phyloP scores from a whole-genome alignment of 2,888 invertebrate genomes.

The Agapetus fuscipes region DNA sequence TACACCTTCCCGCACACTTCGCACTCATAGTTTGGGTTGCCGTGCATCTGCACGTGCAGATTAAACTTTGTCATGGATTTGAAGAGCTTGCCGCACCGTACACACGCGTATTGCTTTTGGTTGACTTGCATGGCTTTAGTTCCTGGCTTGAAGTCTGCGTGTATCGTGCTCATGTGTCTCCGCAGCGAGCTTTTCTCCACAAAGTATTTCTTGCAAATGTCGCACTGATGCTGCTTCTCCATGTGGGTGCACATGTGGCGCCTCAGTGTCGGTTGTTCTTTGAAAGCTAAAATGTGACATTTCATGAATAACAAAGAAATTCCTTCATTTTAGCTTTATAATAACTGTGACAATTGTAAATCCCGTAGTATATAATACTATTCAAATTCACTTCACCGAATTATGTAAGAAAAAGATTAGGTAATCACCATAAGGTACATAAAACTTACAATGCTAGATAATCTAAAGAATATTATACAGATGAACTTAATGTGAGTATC shows the following conservation, averaged over 20 bases:
- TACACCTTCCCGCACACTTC: slow-evolving; percentile 38
- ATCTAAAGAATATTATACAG: no score
- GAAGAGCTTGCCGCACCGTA: slow-evolving; percentile 33
- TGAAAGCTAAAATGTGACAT: slow-evolving; percentile 15
- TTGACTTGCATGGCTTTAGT: slow-evolving; percentile 1
- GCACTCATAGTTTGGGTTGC: slow-evolving; percentile 40
- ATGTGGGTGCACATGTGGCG: slow-evolving; percentile 21
- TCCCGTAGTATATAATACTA: no score
- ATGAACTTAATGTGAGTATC: no score
- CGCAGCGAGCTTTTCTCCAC: slow-evolving; percentile 20
- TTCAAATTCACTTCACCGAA: background rate
- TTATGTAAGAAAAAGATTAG: background rate
- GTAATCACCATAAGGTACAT: no score
- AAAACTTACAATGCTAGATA: no score
- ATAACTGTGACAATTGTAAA: no score
- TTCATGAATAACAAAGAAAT: background rate
- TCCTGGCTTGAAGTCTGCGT: slow-evolving; percentile 20
- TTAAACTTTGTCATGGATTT: slow-evolving; percentile 35
- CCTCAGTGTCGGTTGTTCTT: slow-evolving; percentile 19
- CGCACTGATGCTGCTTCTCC: slow-evolving; percentile 21
- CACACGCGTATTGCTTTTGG: slow-evolving; percentile 27
- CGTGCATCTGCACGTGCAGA: slow-evolving; percentile 35
- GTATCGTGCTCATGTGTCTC: slow-evolving; percentile 20
- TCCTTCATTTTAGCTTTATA: no score
- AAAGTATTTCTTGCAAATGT: slow-evolving; percentile 20